A percentile compares a stretch with the other conserved stretches of the same genome.
These are phyloP conservation scores for Heteromormyrus szaboi DNA, from an alignment of 2,797 vertebrate species.

Conservation along the genomic window DNA sequence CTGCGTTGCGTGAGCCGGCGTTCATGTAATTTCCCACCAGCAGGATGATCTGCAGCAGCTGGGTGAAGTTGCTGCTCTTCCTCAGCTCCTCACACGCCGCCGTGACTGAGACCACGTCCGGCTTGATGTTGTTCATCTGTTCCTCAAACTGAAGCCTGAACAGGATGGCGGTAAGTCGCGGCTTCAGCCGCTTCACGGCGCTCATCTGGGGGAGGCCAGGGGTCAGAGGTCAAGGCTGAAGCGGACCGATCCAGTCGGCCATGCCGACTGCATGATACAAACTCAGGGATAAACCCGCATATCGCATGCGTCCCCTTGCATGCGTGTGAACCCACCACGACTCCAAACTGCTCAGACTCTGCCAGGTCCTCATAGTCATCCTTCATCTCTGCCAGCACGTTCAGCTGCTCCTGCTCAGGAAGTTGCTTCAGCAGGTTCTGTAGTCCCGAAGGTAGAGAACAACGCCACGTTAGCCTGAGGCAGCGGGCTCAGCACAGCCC, in stretches of 20 bases:
- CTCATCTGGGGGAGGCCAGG: slow-evolving; percentile 64
- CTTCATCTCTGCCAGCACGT: slow-evolving; percentile 66
- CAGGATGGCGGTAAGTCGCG: slow-evolving; percentile 73
- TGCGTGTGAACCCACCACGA: slow-evolving; percentile 64
- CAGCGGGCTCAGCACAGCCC: not conserved
- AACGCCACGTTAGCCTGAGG: not conserved
- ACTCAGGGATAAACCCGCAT: not conserved
- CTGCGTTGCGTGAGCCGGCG: slow-evolving; percentile 79
- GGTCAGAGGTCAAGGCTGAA: not conserved
- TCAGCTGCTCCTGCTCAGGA: slow-evolving; percentile 65
- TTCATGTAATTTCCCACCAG: slow-evolving; percentile 87
- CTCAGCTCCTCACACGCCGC: slow-evolving; percentile 82
- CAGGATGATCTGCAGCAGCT: slow-evolving; percentile 72
- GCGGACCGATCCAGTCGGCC: not conserved
- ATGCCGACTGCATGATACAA: not conserved
- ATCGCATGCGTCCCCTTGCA: not conserved
- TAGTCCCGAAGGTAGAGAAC: slow-evolving; percentile 4
- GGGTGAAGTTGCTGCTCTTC: slow-evolving; percentile 69
- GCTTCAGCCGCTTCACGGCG: slow-evolving; percentile 65
- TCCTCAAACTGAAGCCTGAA: slow-evolving; percentile 84
- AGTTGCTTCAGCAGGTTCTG: slow-evolving; percentile 79
- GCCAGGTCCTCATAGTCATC: slow-evolving; percentile 80
- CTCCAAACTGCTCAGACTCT: slow-evolving; percentile 76
- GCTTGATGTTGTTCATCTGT: slow-evolving; percentile 83
- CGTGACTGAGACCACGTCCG: slow-evolving; percentile 82